Conservation (phyloP, 2,797 vertebrate genomes). For the Meriones psammophilus region DNA sequence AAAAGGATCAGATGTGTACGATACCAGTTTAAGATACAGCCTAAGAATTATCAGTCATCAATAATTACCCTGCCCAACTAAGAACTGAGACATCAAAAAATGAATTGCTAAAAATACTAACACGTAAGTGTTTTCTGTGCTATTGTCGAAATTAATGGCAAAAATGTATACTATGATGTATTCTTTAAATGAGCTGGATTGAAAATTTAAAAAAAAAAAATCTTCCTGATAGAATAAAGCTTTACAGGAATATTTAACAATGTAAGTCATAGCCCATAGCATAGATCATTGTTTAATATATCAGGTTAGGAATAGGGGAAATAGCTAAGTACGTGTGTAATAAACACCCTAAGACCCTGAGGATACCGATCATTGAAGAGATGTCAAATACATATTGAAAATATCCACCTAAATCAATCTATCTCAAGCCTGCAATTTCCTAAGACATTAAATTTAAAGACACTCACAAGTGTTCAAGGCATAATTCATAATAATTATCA, state of each 20-base stretch:
- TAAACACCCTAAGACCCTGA: background rate
- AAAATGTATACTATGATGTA: background rate
- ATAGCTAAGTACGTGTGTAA: background rate
- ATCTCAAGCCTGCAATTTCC: background rate
- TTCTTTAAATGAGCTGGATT: background rate
- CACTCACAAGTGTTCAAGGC: background rate
- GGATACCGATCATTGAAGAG: background rate
- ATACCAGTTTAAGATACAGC: background rate
- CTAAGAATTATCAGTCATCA: background rate
- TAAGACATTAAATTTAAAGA: background rate
- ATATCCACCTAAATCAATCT: background rate
- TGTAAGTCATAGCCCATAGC: background rate
- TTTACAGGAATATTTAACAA: background rate
- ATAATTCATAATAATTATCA: background rate
- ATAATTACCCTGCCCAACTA: background rate
- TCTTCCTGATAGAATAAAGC: background rate
- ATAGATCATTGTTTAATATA: constrained; percentile 5
- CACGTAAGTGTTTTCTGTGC: background rate
- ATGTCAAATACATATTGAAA: constrained; percentile 1
- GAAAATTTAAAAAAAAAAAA: background rate
- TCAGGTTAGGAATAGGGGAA: constrained; percentile 14
- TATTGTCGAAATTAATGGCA: background rate
- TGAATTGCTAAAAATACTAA: background rate
- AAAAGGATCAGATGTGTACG: background rate
- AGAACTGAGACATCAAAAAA: background rate